Evolutionary conservation across 2,888 invertebrate species (phyloP), one percentile per base, ranked within the genome.

Genomic region (Julus scanicus): DNA sequence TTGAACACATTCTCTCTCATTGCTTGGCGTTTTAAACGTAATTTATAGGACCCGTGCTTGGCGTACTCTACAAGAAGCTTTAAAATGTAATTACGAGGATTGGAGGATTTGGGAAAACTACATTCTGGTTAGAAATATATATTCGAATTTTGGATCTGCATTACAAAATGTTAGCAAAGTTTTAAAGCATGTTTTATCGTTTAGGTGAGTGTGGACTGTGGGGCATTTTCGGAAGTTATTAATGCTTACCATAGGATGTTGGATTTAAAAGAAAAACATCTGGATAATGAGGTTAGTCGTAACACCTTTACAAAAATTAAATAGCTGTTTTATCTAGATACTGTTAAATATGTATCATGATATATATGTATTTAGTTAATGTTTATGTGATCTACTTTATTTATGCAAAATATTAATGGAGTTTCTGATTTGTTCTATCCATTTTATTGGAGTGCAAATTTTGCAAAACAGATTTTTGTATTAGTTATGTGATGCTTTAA

Each of bases 61-160:
- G 93, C 94, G 95, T 88, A 95, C 97, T 4, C 93, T 98, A 0
- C 94, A 96, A 91, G 98, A 99, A 92, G 96, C 99, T 0, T 92
- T 98, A 0, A 95, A 96, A 92, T 98, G 96, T 92, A 97, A 97
- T 93, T 98, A 95, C 91, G 94, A 93, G 84, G 97, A 97, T 91
- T 98, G 98, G 98, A 95, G 96, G 93, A 94, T 96, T 44, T 99
- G 99, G 99, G 98, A 99, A 92, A 99, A 99, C 93, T 95, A 96
- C 88, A 94, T 99, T 92, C 93, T 96, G 44, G 96, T 98, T 8
- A 20, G 29, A 20, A 48, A 49, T n/a, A 17, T 1, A 44, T 53
- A 13, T 17, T 53, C 53, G 53, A 53, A 53, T n/a, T 11, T 44
- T 3, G 9, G 17, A 40, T 86, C 15, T 37, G 11, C 9, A 40